Conservation (phyloP, 2,888 invertebrate species). For the Tortricodes alternella region DNA sequence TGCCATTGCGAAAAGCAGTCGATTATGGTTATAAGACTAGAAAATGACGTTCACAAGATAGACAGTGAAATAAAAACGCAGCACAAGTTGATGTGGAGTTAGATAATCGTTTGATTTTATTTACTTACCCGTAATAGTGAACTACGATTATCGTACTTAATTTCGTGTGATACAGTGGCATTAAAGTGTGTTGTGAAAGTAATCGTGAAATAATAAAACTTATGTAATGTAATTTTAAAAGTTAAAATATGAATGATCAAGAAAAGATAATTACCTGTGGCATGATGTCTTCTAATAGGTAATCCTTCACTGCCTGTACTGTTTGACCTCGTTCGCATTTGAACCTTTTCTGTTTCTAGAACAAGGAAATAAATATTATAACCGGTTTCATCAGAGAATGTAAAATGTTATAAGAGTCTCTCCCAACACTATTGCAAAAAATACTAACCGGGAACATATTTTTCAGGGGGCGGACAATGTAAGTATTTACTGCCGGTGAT, state of each 20-base stretch:
- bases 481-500: constrained; percentile 90
- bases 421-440: too few relatives aligned
- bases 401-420: too few relatives aligned
- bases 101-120: constrained; percentile 5
- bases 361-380: constrained; percentile 34
- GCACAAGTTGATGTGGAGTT: constrained; percentile 36
- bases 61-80: constrained; percentile 37
- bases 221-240: background rate
- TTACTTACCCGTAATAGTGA: constrained; percentile 28
- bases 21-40: background rate
- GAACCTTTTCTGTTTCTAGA: constrained; percentile 79
- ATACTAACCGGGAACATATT: constrained; percentile 76
- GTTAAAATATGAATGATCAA: background rate
- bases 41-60: background rate
- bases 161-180: background rate
- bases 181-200: background rate
- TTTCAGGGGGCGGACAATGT: constrained; percentile 89
- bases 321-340: constrained; percentile 81
- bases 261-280: constrained; percentile 62
- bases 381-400: too few relatives aligned
- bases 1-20: background rate
- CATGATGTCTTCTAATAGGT: constrained; percentile 82
- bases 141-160: constrained; percentile 1
- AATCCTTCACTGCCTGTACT: constrained; percentile 83
- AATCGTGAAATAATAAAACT: constrained; percentile 2